Evolutionary conservation across 2,797 vertebrate genomes (phyloP).

Genomic region (Masticophis lateralis): DNA sequence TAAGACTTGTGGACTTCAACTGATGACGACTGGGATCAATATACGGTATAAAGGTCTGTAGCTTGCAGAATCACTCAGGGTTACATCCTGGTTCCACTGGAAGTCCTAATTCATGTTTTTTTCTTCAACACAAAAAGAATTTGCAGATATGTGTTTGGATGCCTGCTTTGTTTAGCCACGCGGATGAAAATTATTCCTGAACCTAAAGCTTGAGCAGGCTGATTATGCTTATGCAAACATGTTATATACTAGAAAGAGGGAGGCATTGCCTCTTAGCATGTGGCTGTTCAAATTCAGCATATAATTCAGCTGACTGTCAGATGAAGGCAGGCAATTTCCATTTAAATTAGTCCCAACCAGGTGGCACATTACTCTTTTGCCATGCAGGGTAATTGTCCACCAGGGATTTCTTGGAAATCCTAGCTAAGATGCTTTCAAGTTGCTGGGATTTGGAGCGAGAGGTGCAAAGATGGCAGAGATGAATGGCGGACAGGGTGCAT

Average conservation of each 20-base stretch:
- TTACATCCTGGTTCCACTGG: background rate
- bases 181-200: constrained; percentile 3
- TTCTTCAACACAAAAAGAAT: background rate
- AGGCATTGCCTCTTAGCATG: constrained; percentile 29
- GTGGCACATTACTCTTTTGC: constrained; percentile 42
- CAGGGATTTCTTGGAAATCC: constrained; percentile 35
- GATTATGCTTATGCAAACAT: constrained; percentile 41
- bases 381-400: constrained; percentile 49
- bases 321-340: constrained; percentile 59
- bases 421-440: constrained; percentile 45
- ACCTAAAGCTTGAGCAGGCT: constrained; percentile 12
- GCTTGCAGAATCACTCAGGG: background rate
- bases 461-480: constrained; percentile 17
- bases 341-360: constrained; percentile 52
- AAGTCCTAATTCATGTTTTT: background rate
- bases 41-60: background rate
- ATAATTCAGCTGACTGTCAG: constrained; percentile 49
- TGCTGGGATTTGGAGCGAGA: background rate
- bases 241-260: constrained; percentile 33
- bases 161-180: background rate
- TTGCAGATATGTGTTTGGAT: background rate
- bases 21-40: background rate
- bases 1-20: no score
- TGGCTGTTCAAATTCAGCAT: constrained; percentile 43
- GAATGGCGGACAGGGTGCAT: constrained; percentile 28